A percentile compares a stretch with the other conserved stretches of the same genome.
These are phyloP conservation scores for Holacanthus passer DNA, from an alignment of 2,113 vertebrate species.

Conservation along the genomic window DNA sequence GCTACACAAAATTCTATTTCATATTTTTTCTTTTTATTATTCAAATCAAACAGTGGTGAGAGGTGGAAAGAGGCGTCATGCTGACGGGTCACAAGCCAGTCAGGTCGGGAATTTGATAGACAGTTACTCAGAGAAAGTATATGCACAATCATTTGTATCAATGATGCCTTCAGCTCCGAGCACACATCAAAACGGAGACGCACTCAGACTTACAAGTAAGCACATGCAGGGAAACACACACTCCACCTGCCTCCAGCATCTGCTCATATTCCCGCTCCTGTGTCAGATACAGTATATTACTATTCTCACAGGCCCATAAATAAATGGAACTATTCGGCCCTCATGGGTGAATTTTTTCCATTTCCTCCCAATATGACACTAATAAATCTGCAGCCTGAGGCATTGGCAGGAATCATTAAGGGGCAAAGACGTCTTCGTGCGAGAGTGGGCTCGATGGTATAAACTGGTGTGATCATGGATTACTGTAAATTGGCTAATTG, in stretches of 20 bases:
- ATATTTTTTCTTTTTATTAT: no score
- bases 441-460: background rate
- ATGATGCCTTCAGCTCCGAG: no score
- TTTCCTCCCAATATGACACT: slow-evolving; percentile 70
- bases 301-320: slow-evolving; percentile 39
- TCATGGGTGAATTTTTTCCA: slow-evolving; percentile 45
- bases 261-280: slow-evolving; percentile 9
- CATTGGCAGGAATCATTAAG: slow-evolving; percentile 51
- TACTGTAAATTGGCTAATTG: background rate
- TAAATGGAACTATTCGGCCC: slow-evolving; percentile 43
- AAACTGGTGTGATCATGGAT: slow-evolving; percentile 7
- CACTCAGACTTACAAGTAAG: background rate
- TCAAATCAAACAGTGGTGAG: background rate
- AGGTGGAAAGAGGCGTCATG: background rate
- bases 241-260: slow-evolving; percentile 7
- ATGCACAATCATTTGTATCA: no score
- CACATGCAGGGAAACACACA: slow-evolving; percentile 1
- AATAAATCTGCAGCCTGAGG: slow-evolving; percentile 63
- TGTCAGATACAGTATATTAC: slow-evolving; percentile 36
- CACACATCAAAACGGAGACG: background rate
- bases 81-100: background rate
- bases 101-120: background rate
- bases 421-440: slow-evolving; percentile 24
- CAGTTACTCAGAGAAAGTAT: no score
- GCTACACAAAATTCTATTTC: background rate